phyloP scores from a whole-genome alignment of 1,140 invertebrate species.

The Trinorchestia longiramus region DNA sequence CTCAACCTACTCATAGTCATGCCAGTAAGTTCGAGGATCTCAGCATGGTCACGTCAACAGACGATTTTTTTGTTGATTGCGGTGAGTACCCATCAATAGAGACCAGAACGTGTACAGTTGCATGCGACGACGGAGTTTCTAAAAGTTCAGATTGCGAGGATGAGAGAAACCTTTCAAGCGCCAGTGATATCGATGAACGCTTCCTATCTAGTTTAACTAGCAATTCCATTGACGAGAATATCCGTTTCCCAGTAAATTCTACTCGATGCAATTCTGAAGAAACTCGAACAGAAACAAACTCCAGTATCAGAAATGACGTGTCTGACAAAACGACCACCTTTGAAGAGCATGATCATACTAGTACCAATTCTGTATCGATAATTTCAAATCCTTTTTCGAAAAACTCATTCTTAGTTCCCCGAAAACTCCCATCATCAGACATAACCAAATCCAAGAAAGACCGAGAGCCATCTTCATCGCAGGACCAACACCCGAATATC shows the following conservation, averaged over 20 bases:
- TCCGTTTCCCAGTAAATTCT: not conserved
- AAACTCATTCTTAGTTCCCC: not conserved
- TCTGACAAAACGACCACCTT: not conserved
- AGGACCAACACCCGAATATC: not conserved
- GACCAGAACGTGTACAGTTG: not conserved
- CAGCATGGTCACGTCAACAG: not conserved
- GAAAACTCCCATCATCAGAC: not conserved
- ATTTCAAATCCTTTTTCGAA: not conserved
- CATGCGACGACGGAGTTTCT: not conserved
- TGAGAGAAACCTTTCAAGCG: not conserved
- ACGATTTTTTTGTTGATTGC: not conserved
- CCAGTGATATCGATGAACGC: not conserved
- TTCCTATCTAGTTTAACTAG: not conserved
- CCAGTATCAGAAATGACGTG: not conserved
- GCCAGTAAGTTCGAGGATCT: not conserved
- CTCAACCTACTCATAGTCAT: not conserved
- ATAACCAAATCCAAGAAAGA: not conserved
- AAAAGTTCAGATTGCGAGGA: slow-evolving; percentile 1
- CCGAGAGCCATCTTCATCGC: not conserved
- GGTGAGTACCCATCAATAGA: slow-evolving; percentile 13
- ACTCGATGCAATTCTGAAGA: not conserved
- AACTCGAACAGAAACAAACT: not conserved
- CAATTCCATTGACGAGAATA: not conserved
- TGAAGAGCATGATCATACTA: not conserved
- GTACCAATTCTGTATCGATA: not conserved